These are phyloP conservation scores for Cassiopea andromeda DNA, from an alignment of 30 jellyfish, hydroid and myxozoan genomes.

Conservation along the genomic window DNA sequence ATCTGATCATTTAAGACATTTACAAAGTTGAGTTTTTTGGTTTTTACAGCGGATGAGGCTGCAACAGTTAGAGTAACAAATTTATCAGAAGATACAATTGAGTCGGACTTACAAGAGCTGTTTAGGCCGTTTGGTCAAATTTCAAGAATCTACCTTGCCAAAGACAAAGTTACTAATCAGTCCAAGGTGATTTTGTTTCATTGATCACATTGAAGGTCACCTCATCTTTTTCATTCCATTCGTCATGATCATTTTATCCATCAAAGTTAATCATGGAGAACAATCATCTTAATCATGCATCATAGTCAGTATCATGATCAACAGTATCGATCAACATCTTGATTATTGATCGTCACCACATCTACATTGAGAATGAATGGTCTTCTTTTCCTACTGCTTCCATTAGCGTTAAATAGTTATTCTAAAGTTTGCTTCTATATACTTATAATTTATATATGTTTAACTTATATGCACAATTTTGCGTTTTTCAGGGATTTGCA, in stretches of 20 bases:
- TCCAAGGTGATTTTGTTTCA: constrained; percentile 73
- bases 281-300: neutral
- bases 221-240: neutral
- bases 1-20: too few relatives aligned
- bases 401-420: too few relatives aligned
- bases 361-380: neutral
- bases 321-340: neutral
- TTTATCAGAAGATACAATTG: constrained; percentile 94
- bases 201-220: neutral
- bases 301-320: neutral
- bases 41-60: constrained; percentile 88
- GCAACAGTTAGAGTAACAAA: constrained; percentile 97
- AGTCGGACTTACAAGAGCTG: constrained; percentile 92
- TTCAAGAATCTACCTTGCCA: constrained; percentile 95
- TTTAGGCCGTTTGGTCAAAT: constrained; percentile 97
- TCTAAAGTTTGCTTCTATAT: too few relatives aligned
- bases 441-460: neutral
- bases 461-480: neutral
- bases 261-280: neutral
- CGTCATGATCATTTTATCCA: neutral
- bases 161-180: constrained; percentile 93
- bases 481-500: constrained; percentile 85
- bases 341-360: neutral
- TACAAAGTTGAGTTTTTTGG: neutral
- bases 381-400: neutral